Evolutionary conservation across 2,888 invertebrate genomes (phyloP).

Genomic region (Heliothis peltigera): DNA sequence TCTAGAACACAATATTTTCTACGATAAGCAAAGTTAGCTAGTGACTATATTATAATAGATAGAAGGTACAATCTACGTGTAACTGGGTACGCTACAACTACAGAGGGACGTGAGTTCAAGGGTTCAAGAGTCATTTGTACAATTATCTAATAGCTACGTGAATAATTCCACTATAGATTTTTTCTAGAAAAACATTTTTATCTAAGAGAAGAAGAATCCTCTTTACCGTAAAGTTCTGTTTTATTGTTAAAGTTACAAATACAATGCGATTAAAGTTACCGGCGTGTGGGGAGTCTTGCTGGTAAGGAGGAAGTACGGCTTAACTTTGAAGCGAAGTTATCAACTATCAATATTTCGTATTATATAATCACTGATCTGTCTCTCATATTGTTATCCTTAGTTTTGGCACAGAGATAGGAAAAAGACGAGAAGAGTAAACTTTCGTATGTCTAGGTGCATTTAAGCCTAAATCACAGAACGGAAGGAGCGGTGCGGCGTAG

Average conservation of each 20-base stretch:
- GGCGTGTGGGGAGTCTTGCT: slow-evolving; percentile 8
- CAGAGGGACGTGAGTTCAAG: slow-evolving; percentile 88
- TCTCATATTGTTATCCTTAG: slow-evolving; percentile 68
- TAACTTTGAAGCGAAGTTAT: slow-evolving; percentile 53
- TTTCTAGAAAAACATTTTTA: slow-evolving; percentile 74
- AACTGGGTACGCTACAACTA: slow-evolving; percentile 77
- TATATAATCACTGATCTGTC: slow-evolving; percentile 70
- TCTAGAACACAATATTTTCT: slow-evolving; percentile 40
- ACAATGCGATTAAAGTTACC: slow-evolving; percentile 20
- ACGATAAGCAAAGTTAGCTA: slow-evolving; percentile 52
- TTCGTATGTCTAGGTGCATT: slow-evolving; percentile 74
- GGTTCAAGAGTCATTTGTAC: slow-evolving; percentile 84
- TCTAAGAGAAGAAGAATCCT: slow-evolving; percentile 68
- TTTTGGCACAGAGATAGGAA: slow-evolving; percentile 87
- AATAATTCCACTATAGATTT: slow-evolving; percentile 76
- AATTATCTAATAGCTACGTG: slow-evolving; percentile 78
- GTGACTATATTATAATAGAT: slow-evolving; percentile 55
- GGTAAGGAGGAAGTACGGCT: slow-evolving; percentile 42
- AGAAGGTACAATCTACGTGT: slow-evolving; percentile 66
- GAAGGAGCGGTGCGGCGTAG: slow-evolving; percentile 83
- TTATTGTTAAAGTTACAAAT: slow-evolving; percentile 24
- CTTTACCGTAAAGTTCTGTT: slow-evolving; percentile 31
- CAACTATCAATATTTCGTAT: slow-evolving; percentile 52
- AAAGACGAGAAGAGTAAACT: slow-evolving; percentile 70
- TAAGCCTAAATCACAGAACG: slow-evolving; percentile 88